Conservation (phyloP, 2,113 vertebrate genomes). For the Gopherus flavomarginatus region DNA sequence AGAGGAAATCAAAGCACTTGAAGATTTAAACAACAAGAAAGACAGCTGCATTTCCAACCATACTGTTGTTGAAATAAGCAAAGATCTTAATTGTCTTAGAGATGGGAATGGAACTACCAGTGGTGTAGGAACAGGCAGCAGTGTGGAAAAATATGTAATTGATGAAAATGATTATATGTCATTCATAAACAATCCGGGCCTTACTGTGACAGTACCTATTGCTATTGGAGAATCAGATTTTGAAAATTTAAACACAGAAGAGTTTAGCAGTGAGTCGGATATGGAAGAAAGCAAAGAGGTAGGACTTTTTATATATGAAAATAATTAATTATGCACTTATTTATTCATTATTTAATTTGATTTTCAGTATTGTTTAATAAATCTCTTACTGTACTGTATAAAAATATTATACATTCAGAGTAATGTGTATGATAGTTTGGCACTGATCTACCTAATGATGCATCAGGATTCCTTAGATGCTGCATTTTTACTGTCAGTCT, state of each 20-base stretch:
- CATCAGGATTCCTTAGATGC: background rate
- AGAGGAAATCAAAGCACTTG: slow-evolving; percentile 85
- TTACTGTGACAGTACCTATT: slow-evolving; percentile 94
- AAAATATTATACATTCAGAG: background rate
- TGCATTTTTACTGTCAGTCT: background rate
- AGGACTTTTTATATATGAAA: slow-evolving; percentile 55
- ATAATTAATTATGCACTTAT: background rate
- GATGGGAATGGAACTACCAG: slow-evolving; percentile 91
- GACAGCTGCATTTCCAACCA: slow-evolving; percentile 90
- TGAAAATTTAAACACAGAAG: slow-evolving; percentile 95
- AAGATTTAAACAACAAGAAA: slow-evolving; percentile 89
- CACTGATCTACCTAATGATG: background rate
- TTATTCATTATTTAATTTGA: background rate
- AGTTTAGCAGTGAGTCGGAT: slow-evolving; percentile 95
- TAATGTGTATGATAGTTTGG: background rate
- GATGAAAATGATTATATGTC: slow-evolving; percentile 90
- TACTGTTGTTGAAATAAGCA: slow-evolving; percentile 88
- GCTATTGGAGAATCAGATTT: slow-evolving; percentile 96
- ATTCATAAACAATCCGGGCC: slow-evolving; percentile 92
- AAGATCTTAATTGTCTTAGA: slow-evolving; percentile 85
- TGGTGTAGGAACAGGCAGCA: slow-evolving; percentile 89
- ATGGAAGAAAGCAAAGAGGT: slow-evolving; percentile 90
- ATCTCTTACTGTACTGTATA: background rate
- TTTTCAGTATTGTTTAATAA: slow-evolving; percentile 1
- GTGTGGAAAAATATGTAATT: slow-evolving; percentile 86